Evolutionary conservation across 2,113 vertebrate genomes (phyloP), one percentile per base, ranked within the genome.

Genomic region (Triplophysa dalaica): DNA sequence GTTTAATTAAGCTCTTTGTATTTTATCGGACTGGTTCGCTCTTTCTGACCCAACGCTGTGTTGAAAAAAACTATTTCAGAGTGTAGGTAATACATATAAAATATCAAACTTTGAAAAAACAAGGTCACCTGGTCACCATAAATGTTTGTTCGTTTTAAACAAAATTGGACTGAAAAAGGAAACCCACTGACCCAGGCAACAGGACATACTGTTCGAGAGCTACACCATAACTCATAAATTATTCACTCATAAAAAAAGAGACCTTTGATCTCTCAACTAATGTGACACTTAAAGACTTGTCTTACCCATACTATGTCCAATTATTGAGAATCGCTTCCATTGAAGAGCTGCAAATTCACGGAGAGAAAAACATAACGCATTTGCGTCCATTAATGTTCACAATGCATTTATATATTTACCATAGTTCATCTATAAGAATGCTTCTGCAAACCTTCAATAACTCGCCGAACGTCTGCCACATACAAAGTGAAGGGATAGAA

Each of bases 221-320:
- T 38, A 38, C 33, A 38, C 33, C 33, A 7, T 38, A 38, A 38
- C 3, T 38, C 5, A 38, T 38, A 1, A 33, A 38, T 38, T 8
- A 38, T 38, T 38, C 6, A 38, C 3, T 38, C 33, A 38, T 5
- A 38, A 38, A 38, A 38, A 38, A 38, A 21, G 5, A 8, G 41
- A 45, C 70, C 77, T 79, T 45, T n/a, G 72, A 63, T 22, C 72
- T 69, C n/a, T 26, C 16, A 56, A n/a, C 64, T 16, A 62, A 66
- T n/a, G 56, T 19, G 68, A 17, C 45, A 22, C 66, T 17, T 21
- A 45, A 0, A 38, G 64, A 29, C n/a, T 48, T 22, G 60, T 85
- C 95, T 97, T 91, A 98, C 96, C 96, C 89, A 98, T 96, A 85
- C 97, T 98, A 91, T 98, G 97, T 83, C 92, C 94, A 74, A 98